Conservation (phyloP, 2,797 vertebrate species). For the Antrozous pallidus region DNA sequence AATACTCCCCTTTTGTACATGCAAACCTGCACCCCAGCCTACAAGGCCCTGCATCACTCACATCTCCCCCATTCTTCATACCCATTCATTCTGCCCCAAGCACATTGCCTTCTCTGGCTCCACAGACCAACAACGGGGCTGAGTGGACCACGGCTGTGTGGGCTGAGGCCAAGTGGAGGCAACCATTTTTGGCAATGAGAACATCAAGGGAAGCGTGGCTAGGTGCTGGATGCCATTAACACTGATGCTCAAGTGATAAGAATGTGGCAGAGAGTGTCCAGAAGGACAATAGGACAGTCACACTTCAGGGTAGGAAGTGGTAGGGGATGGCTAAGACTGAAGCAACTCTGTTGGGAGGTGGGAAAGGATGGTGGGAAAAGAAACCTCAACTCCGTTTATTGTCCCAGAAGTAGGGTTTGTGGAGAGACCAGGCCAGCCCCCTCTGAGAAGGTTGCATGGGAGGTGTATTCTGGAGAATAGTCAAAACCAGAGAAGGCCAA, state of each 20-base stretch:
- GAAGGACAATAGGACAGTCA: no score
- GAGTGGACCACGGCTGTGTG: fast-evolving
- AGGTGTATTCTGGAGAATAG: neutral
- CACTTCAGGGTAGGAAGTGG: neutral
- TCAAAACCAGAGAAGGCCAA: neutral
- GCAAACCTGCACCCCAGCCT: neutral
- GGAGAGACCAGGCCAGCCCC: neutral
- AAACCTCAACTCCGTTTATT: neutral
- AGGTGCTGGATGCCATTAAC: neutral
- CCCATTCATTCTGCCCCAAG: fast-evolving
- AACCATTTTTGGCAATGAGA: neutral
- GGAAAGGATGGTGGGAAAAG: neutral
- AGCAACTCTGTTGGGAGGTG: neutral
- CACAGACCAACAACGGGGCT: neutral
- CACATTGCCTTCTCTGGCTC: neutral
- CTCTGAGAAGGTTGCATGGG: neutral
- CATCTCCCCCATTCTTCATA: fast-evolving
- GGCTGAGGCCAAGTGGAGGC: neutral
- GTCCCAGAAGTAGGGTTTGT: neutral
- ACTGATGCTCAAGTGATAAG: neutral
- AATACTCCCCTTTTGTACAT: neutral
- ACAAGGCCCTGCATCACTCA: no score
- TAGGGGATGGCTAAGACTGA: fast-evolving
- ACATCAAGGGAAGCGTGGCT: neutral
- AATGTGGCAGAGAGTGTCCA: no score